phyloP scores from a whole-genome alignment of 1,140 invertebrate species.

The Hypsibius dujardini region DNA sequence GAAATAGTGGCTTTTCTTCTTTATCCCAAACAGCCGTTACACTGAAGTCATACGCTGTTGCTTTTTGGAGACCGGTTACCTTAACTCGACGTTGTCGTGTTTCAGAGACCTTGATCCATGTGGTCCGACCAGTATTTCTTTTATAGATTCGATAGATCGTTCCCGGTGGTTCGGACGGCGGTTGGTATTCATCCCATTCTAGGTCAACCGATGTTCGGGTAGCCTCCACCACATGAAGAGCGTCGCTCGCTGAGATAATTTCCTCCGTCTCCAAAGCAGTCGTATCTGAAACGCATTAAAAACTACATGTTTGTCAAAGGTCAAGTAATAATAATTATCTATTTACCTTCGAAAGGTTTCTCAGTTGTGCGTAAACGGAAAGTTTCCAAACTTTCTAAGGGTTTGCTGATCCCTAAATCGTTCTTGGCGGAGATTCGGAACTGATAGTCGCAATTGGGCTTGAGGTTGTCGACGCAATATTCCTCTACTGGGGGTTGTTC shows the following conservation, averaged over 20 bases:
- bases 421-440: conserved; percentile 79
- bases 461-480: conserved; percentile 57
- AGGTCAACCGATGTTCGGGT: not conserved
- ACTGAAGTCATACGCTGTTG: conserved; percentile 7
- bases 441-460: conserved; percentile 68
- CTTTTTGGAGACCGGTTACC: not conserved
- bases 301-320: too few species aligned
- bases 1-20: not conserved
- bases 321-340: too few species aligned
- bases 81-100: not conserved
- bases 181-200: conserved; percentile 11
- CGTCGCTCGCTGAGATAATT: not conserved
- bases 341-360: too few species aligned
- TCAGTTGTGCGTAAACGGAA: conserved; percentile 37
- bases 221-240: conserved; percentile 2
- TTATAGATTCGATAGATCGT: not conserved
- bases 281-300: too few species aligned
- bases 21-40: not conserved
- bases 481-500: conserved; percentile 61
- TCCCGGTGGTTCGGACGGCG: not conserved
- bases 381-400: conserved; percentile 75
- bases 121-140: conserved; percentile 5
- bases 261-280: too few species aligned
- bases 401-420: conserved; percentile 82
- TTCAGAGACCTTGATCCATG: conserved; percentile 5